Evolutionary conservation across 2,888 invertebrate genomes (phyloP).

Genomic region (Corythucha ciliata): DNA sequence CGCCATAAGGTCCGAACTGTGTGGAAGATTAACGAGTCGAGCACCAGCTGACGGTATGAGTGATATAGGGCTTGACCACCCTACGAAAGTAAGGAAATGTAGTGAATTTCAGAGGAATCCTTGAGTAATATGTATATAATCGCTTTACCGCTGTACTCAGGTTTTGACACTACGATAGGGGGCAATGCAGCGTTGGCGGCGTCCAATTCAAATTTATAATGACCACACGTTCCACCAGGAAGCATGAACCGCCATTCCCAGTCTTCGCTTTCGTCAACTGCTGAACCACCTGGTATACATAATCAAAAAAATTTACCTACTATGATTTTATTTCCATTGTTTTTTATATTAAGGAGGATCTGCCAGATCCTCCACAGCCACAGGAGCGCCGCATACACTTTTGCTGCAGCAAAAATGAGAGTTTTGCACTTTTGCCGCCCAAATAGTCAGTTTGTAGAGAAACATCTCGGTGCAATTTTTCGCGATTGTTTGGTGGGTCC

Average conservation of each 20-base stretch:
- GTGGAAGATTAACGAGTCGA: conserved; percentile 35
- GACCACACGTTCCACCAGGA: conserved; percentile 28
- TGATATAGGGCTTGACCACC: conserved; percentile 32
- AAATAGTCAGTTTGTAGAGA: too few species aligned
- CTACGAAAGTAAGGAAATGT: conserved; percentile 1
- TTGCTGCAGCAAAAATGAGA: too few species aligned
- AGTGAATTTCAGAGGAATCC: background rate
- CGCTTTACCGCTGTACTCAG: conserved; percentile 23
- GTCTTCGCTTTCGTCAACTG: conserved; percentile 31
- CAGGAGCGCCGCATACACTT: too few species aligned
- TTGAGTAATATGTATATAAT: background rate
- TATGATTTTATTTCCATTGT: too few species aligned
- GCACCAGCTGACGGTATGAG: conserved; percentile 31
- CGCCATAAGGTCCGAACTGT: conserved; percentile 41
- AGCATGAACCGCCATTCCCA: conserved; percentile 35
- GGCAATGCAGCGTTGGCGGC: conserved; percentile 24
- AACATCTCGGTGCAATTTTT: too few species aligned
- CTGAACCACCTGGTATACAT: conserved; percentile 23
- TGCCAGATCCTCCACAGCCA: too few species aligned
- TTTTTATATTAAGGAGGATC: too few species aligned
- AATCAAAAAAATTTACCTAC: background rate
- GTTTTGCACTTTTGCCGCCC: too few species aligned
- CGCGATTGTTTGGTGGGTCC: too few species aligned
- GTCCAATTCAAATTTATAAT: conserved; percentile 24
- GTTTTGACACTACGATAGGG: conserved; percentile 28